These are phyloP conservation scores for Phthorimaea operculella DNA, from an alignment of 1,140 invertebrate genomes.

Conservation along the genomic window DNA sequence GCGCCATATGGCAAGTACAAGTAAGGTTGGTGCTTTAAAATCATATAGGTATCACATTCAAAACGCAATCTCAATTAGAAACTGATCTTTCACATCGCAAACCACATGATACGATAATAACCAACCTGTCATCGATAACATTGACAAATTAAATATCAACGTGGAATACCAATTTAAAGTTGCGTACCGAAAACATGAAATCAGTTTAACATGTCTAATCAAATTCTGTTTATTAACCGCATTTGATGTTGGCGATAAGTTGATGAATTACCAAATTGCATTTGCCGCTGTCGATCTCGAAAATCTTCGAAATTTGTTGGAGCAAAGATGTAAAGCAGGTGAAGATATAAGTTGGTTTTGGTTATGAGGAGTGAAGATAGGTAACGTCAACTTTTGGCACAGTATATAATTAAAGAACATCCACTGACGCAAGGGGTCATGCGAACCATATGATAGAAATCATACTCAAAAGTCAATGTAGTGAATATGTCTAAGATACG, in stretches of 20 bases:
- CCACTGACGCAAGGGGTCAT: slow-evolving; percentile 5
- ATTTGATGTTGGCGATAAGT: neutral
- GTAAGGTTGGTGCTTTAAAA: no score
- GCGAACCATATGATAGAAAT: slow-evolving; percentile 1
- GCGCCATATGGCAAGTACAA: no score
- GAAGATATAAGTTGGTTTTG: slow-evolving; percentile 7
- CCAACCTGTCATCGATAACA: slow-evolving; percentile 44
- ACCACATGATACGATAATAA: slow-evolving; percentile 31
- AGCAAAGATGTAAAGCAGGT: neutral
- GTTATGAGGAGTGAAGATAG: slow-evolving; percentile 20
- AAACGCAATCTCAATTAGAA: neutral
- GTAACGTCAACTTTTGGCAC: slow-evolving; percentile 35
- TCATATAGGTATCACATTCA: no score
- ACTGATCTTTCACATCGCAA: slow-evolving; percentile 9
- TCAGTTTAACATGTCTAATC: neutral
- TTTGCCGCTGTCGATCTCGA: neutral
- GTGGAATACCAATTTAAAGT: slow-evolving; percentile 13
- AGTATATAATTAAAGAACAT: slow-evolving; percentile 34
- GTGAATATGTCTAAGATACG: neutral
- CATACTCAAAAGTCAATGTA: neutral
- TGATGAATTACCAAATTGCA: neutral
- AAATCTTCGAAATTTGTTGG: neutral
- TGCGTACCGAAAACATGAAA: neutral
- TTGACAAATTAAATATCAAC: slow-evolving; percentile 56
- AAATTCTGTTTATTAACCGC: neutral